Evolutionary conservation across 2,797 vertebrate genomes (phyloP).

Genomic region (Ceryle rudis): DNA sequence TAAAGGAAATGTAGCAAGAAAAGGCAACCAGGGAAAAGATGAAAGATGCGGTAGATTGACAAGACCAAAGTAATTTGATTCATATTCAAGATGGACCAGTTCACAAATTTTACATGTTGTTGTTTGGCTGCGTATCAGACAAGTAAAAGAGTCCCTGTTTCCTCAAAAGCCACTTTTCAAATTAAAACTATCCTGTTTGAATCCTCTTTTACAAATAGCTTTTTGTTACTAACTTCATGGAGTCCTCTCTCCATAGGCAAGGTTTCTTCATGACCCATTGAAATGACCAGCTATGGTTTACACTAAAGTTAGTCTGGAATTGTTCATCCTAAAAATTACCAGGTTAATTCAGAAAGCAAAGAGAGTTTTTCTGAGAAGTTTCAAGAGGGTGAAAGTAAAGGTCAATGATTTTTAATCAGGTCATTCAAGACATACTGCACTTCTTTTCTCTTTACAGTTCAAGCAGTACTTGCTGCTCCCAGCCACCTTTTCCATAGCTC

Average conservation of each 20-base stretch:
- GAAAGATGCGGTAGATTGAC: slow-evolving; percentile 63
- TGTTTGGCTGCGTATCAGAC: background rate
- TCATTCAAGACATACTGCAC: background rate
- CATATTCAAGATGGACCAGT: slow-evolving; percentile 32
- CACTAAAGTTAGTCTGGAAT: background rate
- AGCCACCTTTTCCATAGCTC: background rate
- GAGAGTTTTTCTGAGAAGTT: background rate
- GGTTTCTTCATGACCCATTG: background rate
- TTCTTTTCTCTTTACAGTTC: background rate
- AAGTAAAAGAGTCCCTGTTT: background rate
- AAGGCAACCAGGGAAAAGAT: slow-evolving; percentile 50
- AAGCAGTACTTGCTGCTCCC: background rate
- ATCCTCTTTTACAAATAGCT: background rate
- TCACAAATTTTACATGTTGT: slow-evolving; percentile 14
- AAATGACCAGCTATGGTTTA: background rate
- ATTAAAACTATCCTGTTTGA: background rate
- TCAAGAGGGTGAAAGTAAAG: background rate
- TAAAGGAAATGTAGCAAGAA: slow-evolving; percentile 67
- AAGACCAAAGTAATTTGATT: slow-evolving; percentile 67
- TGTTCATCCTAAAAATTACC: background rate
- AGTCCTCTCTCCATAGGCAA: background rate
- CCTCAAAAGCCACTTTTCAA: background rate
- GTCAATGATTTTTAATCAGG: background rate
- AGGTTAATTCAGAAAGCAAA: background rate
- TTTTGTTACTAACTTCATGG: background rate